Conservation (phyloP, 2,888 invertebrate genomes). For the Andrena flavipes region DNA sequence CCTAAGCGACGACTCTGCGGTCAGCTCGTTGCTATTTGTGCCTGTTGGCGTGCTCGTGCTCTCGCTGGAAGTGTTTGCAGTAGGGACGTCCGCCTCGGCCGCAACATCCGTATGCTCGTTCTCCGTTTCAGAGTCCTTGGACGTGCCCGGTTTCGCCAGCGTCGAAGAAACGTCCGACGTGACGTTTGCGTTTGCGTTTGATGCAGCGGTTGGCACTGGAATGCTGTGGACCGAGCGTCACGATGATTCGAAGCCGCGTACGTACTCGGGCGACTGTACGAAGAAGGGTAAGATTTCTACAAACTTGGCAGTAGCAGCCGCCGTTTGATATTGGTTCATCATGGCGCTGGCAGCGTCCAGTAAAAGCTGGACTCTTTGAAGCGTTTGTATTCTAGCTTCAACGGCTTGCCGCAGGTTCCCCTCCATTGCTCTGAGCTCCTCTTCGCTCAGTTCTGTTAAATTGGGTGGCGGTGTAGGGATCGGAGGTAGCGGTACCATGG, state of each 20-base stretch:
- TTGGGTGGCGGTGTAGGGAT: conserved; percentile 92
- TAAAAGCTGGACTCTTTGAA: conserved; percentile 94
- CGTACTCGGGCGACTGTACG: background rate
- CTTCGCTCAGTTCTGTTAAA: conserved; percentile 91
- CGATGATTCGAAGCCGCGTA: background rate
- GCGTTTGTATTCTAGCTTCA: conserved; percentile 94
- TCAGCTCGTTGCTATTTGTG: conserved; percentile 76
- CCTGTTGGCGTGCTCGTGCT: conserved; percentile 60
- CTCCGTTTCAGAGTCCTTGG: conserved; percentile 33
- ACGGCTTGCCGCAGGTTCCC: conserved; percentile 94
- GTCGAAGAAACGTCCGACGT: conserved; percentile 52
- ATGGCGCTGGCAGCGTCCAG: conserved; percentile 97
- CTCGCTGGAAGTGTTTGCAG: conserved; percentile 61
- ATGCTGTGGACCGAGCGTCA: conserved; percentile 69
- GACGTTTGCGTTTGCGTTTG: conserved; percentile 41
- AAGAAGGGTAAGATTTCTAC: conserved; percentile 38
- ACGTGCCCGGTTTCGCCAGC: conserved; percentile 49
- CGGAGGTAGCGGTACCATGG: conserved; percentile 87
- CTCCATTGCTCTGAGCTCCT: conserved; percentile 95
- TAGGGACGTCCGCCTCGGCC: conserved; percentile 50
- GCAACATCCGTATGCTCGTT: conserved; percentile 30
- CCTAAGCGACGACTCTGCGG: conserved; percentile 77
- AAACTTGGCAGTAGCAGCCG: conserved; percentile 86
- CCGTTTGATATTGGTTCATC: conserved; percentile 96
- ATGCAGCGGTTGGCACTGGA: conserved; percentile 71